Base-by-base conservation (phyloP, 2,888 invertebrate genomes). In the Lampropteryx suffumata region DNA sequence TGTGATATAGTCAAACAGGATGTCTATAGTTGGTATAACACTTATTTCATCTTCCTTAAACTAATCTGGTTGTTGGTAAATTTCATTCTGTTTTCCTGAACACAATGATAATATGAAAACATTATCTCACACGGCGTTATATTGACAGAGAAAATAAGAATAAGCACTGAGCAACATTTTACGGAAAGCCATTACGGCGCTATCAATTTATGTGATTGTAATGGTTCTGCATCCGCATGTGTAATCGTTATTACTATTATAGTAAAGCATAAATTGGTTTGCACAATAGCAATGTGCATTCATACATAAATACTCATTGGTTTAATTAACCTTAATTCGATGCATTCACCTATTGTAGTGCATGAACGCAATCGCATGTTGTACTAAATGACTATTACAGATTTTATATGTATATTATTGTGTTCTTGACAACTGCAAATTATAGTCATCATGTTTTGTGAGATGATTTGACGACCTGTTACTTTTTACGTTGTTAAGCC, bases 291-390 rank as follows among this genome's bases (percentile, higher is more conserved):
- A 54, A 55, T 51, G 58, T 58, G 50, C 62, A 63, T 69, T 68
- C 57, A 63, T 64, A 67, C 70, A 74, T 76, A 76, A 75, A 76
- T 73, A 69, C 68, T 70, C 70, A 80, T 83, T 82, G 80, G 67
- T 73, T 78, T 82, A 80, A 85, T 84, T 82, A 84, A 77, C 81
- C 76, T 79, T 82, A 81, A 84, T 84, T 83, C 78, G 72, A 78
- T 81, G 76, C 78, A 79, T 68, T 73, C 69, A 73, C 69, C 62
- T 63, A 72, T 71, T 71, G 71, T 73, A 54, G 62, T 68, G 67
- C 65, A 71, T 65, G 67, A 72, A 70, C 64, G 69, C 71, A 68
- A 70, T 73, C 61, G 66, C 61, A 66, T 62, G 67, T 50, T 49
- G 45, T 41, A 55, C 40, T 59, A 47, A 55, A 59, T 55, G 57